Conservation (phyloP, 2,113 vertebrate species). For the Odobenus rosmarus region DNA sequence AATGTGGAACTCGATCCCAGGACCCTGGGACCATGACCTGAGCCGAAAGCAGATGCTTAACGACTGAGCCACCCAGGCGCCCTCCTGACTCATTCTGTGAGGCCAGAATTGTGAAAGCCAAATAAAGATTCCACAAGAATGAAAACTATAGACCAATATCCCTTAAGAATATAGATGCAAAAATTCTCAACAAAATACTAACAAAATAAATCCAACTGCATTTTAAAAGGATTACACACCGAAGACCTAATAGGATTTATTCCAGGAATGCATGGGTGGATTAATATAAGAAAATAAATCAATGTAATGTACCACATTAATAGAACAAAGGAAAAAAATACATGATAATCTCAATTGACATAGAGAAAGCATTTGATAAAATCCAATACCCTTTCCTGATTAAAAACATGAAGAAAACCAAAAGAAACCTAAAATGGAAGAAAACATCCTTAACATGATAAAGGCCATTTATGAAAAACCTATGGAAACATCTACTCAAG, state of each 20-base stretch:
- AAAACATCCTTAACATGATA: not conserved
- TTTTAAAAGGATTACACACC: not conserved
- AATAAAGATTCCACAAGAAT: not conserved
- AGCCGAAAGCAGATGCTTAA: too few species aligned
- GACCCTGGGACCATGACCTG: too few species aligned
- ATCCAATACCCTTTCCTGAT: not conserved
- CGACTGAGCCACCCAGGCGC: too few species aligned
- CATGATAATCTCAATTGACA: not conserved
- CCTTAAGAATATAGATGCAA: not conserved
- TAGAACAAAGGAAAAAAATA: not conserved
- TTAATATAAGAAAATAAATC: not conserved
- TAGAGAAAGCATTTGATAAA: not conserved
- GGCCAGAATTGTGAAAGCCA: not conserved
- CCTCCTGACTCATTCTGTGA: not conserved
- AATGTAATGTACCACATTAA: not conserved
- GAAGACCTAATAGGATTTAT: not conserved
- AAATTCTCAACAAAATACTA: not conserved
- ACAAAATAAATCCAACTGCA: not conserved
- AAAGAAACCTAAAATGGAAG: not conserved
- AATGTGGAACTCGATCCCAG: too few species aligned
- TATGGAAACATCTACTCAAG: not conserved
- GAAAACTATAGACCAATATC: not conserved
- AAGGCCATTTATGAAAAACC: not conserved
- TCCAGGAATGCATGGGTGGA: not conserved
- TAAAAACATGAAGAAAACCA: not conserved